These are phyloP conservation scores for Escarpia spicata DNA, from an alignment of 2,888 invertebrate species.

Conservation along the genomic window DNA sequence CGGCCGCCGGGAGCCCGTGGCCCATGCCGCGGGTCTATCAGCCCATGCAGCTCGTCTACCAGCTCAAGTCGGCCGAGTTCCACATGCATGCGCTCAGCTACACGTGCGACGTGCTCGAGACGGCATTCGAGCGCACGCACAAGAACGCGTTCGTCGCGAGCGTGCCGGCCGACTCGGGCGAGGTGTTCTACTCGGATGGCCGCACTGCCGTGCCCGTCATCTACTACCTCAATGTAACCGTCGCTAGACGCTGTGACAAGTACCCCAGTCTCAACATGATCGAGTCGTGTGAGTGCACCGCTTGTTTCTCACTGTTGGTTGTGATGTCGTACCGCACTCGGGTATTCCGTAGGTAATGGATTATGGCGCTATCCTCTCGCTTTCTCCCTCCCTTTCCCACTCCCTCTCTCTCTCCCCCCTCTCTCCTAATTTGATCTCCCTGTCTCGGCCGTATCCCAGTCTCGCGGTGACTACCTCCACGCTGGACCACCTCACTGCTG, in stretches of 20 bases:
- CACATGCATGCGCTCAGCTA: constrained; percentile 51
- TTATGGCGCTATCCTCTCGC: no score
- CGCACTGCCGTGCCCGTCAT: constrained; percentile 17
- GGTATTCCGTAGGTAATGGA: neutral
- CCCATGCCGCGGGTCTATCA: constrained; percentile 45
- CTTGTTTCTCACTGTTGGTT: no score
- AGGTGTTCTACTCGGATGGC: constrained; percentile 33
- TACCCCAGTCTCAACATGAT: constrained; percentile 78
- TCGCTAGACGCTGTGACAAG: constrained; percentile 72
- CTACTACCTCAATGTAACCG: constrained; percentile 68
- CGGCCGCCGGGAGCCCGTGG: constrained; percentile 45
- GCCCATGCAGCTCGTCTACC: constrained; percentile 30
- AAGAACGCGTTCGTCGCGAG: constrained; percentile 64
- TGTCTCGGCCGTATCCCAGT: neutral
- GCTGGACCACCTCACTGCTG: neutral
- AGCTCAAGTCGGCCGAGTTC: constrained; percentile 41
- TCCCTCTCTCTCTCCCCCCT: neutral
- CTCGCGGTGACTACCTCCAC: neutral
- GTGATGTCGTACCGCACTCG: neutral
- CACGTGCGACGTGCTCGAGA: constrained; percentile 70
- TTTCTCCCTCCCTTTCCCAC: no score
- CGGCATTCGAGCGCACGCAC: constrained; percentile 70
- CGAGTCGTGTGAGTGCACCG: constrained; percentile 67
- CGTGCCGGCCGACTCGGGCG: constrained; percentile 27
- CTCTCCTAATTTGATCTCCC: neutral